Percentiles rank a stretch among this genome's conserved stretches.
Conservation (phyloP, 2,797 vertebrate genomes). For the Gallirallus australis region DNA sequence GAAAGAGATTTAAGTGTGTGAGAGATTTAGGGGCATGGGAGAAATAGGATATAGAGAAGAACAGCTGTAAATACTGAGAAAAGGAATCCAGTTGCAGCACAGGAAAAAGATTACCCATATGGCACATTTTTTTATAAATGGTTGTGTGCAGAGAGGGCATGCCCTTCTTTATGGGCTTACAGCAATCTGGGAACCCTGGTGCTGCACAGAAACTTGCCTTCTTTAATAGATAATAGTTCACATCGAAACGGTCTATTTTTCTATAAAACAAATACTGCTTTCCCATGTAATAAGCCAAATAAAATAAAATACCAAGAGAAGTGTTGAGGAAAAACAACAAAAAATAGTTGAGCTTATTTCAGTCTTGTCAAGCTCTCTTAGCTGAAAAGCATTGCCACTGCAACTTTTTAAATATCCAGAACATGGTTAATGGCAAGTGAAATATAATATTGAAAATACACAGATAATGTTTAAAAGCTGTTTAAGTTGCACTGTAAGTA, state of each 20-base stretch:
- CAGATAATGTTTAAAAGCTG: not conserved
- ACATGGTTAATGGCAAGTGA: not conserved
- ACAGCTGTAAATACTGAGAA: not conserved
- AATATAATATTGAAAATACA: not conserved
- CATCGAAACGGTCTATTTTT: conserved; percentile 18
- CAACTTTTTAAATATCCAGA: not conserved
- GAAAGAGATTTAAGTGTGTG: not conserved
- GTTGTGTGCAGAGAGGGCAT: not conserved
- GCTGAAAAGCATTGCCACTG: not conserved
- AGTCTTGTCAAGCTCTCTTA: not conserved
- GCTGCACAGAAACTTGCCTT: not conserved
- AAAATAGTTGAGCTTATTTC: not conserved
- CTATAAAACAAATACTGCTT: conserved; percentile 28
- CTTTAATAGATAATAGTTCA: conserved; percentile 7
- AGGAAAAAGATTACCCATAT: not conserved
- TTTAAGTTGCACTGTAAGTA: not conserved
- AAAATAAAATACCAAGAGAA: conserved; percentile 54
- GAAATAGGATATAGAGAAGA: not conserved
- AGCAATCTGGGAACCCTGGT: not conserved
- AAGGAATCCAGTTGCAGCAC: not conserved
- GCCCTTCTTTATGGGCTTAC: not conserved
- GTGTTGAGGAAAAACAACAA: conserved; percentile 15
- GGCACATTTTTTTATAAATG: not conserved
- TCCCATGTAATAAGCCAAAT: conserved; percentile 60
- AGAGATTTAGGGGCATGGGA: not conserved